A percentile compares a stretch with the other conserved stretches of the same genome.
phyloP scores from a whole-genome alignment of 2,797 vertebrate species.

The Acipenser transmontanus region DNA sequence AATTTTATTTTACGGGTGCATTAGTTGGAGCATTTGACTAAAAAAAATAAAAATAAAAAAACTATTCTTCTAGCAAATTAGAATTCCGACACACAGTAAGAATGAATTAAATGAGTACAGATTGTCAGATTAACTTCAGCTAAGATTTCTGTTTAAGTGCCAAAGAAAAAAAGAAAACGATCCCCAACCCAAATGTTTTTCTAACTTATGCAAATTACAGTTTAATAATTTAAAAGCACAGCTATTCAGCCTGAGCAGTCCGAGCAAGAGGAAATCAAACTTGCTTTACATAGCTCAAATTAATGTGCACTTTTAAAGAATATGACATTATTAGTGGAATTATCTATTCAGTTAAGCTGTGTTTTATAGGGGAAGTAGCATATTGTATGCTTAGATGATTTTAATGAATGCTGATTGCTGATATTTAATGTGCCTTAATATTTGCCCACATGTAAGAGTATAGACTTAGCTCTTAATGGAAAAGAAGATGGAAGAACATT shows the following conservation, averaged over 20 bases:
- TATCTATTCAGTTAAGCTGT: constrained; percentile 70
- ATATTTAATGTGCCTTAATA: constrained; percentile 73
- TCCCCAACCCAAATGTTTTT: constrained; percentile 11
- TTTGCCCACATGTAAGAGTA: constrained; percentile 73
- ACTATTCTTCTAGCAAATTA: constrained; percentile 61
- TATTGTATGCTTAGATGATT: constrained; percentile 75
- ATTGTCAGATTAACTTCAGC: constrained; percentile 71
- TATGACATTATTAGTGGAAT: constrained; percentile 70
- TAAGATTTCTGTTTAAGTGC: constrained; percentile 73
- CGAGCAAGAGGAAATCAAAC: constrained; percentile 47
- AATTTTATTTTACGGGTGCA: too few species aligned
- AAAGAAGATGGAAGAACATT: constrained; percentile 75
- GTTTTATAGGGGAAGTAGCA: constrained; percentile 63
- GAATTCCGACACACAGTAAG: constrained; percentile 17
- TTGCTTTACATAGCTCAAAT: constrained; percentile 43
- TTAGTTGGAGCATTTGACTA: too few species aligned
- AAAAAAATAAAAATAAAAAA: constrained; percentile 11
- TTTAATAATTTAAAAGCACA: constrained; percentile 63
- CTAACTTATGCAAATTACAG: constrained; percentile 56
- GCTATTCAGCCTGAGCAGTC: constrained; percentile 60
- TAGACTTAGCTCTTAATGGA: constrained; percentile 73
- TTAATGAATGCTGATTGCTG: constrained; percentile 69
- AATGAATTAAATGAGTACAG: constrained; percentile 73
- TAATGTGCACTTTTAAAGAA: constrained; percentile 63
- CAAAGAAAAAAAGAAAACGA: constrained; percentile 62